phyloP scores from a whole-genome alignment of 35 echinoderm and acorn worm genomes.

The Ptychodera flava region DNA sequence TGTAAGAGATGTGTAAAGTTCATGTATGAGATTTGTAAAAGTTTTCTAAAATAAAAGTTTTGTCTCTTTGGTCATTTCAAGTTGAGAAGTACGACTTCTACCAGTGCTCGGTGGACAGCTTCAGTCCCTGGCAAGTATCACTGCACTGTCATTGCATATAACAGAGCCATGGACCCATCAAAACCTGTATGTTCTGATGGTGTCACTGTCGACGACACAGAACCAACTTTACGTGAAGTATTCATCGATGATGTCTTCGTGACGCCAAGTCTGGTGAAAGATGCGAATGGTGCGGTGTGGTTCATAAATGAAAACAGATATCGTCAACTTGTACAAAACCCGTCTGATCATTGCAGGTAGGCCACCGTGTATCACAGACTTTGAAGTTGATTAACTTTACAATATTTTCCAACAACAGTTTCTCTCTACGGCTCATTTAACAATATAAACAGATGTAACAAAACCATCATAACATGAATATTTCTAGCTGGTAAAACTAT shows the following conservation, averaged over 20 bases:
- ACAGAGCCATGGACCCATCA: constrained; percentile 31
- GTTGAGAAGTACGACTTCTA: constrained; percentile 5
- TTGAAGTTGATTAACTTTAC: neutral
- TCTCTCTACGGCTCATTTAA: too few relatives aligned
- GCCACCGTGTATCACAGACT: neutral
- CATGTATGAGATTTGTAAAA: too few relatives aligned
- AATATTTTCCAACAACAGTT: too few relatives aligned
- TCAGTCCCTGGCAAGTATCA: constrained; percentile 15
- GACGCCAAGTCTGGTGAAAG: constrained; percentile 15
- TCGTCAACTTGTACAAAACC: neutral
- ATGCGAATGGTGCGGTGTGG: constrained; percentile 10
- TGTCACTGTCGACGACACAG: constrained; percentile 21
- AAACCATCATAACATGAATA: too few relatives aligned
- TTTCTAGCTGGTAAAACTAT: too few relatives aligned
- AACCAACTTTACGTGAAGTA: constrained; percentile 13
- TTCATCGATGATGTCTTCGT: neutral
- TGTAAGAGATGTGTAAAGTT: too few relatives aligned
- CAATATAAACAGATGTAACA: too few relatives aligned
- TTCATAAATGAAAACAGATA: constrained; percentile 11
- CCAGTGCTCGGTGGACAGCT: constrained; percentile 18
- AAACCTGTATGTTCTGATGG: constrained; percentile 17
- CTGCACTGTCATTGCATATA: too few relatives aligned
- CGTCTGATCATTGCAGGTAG: constrained; percentile 32
- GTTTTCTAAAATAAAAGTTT: too few relatives aligned
- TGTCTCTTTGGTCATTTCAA: too few relatives aligned